These are phyloP conservation scores for Champsocephalus esox DNA, from an alignment of 2,797 vertebrate genomes.

Conservation along the genomic window DNA sequence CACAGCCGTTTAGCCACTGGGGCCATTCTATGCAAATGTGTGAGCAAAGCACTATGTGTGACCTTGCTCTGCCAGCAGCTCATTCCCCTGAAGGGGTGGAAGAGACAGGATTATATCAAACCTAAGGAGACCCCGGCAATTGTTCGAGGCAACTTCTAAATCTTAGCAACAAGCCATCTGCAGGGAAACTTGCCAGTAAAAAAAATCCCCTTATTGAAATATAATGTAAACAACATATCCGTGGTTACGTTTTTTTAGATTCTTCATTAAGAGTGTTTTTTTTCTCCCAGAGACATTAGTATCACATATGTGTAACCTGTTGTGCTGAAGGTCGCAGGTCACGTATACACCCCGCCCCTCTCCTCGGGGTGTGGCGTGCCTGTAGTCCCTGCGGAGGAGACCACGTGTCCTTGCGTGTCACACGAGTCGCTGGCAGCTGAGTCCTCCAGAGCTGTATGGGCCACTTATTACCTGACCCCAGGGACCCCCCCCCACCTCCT, in stretches of 20 bases:
- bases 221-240: not conserved
- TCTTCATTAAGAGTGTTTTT: not conserved
- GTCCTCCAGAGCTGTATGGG: slow-evolving; percentile 69
- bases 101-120: slow-evolving; percentile 66
- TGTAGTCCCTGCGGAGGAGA: slow-evolving; percentile 65
- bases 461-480: slow-evolving; percentile 83
- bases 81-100: slow-evolving; percentile 78
- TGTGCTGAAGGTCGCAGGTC: slow-evolving; percentile 58
- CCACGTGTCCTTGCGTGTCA: slow-evolving; percentile 80
- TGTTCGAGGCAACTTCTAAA: slow-evolving; percentile 46
- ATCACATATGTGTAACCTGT: slow-evolving; percentile 49
- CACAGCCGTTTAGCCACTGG: slow-evolving; percentile 47
- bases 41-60: slow-evolving; percentile 63
- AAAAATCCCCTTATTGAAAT: slow-evolving; percentile 15
- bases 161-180: slow-evolving; percentile 44
- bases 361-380: slow-evolving; percentile 56
- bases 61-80: slow-evolving; percentile 76
- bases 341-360: slow-evolving; percentile 33
- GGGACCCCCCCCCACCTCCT: slow-evolving; percentile 74
- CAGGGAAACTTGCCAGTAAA: not conserved
- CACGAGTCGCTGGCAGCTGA: slow-evolving; percentile 76
- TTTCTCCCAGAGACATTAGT: too few species aligned
- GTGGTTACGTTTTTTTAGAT: not conserved
- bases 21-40: slow-evolving; percentile 76
- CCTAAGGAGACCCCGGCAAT: slow-evolving; percentile 58